These are phyloP conservation scores for Sphaerophoria rueppellii DNA, from an alignment of 2,888 invertebrate genomes.

Conservation along the genomic window DNA sequence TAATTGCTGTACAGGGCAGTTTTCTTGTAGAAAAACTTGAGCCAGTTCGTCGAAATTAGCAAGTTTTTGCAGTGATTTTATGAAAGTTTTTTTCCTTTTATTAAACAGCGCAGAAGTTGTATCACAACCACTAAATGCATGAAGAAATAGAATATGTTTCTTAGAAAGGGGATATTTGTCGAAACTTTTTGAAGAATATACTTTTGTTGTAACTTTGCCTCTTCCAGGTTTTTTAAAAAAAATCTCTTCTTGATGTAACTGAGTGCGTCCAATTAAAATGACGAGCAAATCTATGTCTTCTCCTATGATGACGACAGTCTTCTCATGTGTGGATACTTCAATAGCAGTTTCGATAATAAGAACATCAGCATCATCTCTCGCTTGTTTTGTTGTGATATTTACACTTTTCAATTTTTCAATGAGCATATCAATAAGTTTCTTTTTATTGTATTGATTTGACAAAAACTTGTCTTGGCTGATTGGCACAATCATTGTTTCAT, in stretches of 20 bases:
- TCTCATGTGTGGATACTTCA: conserved; percentile 61
- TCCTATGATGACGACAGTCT: conserved; percentile 75
- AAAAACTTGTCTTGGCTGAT: conserved; percentile 24
- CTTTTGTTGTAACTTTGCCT: conserved; percentile 74
- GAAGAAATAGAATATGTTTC: conserved; percentile 33
- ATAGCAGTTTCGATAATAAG: conserved; percentile 68
- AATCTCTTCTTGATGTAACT: no score
- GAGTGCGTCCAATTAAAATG: conserved; percentile 74
- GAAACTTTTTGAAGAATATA: conserved; percentile 75
- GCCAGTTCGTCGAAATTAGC: no score
- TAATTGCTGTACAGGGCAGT: no score
- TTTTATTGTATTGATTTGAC: conserved; percentile 40
- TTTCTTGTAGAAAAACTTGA: no score
- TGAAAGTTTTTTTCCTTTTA: conserved; percentile 11
- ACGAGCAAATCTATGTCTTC: conserved; percentile 76
- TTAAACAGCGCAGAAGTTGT: conserved; percentile 27
- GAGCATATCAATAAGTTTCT: conserved; percentile 34
- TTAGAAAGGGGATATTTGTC: conserved; percentile 69
- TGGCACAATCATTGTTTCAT: neutral
- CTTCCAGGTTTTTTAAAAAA: conserved; percentile 75
- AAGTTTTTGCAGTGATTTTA: no score
- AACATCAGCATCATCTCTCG: conserved; percentile 58
- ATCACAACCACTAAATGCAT: conserved; percentile 35
- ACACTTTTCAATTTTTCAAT: neutral
- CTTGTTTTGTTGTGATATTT: neutral